Percentiles rank a stretch among this genome's conserved stretches.
These are phyloP conservation scores for Palythoa heliodiscus DNA, from an alignment of 92 coral and sea anemone genomes.

Conservation along the genomic window DNA sequence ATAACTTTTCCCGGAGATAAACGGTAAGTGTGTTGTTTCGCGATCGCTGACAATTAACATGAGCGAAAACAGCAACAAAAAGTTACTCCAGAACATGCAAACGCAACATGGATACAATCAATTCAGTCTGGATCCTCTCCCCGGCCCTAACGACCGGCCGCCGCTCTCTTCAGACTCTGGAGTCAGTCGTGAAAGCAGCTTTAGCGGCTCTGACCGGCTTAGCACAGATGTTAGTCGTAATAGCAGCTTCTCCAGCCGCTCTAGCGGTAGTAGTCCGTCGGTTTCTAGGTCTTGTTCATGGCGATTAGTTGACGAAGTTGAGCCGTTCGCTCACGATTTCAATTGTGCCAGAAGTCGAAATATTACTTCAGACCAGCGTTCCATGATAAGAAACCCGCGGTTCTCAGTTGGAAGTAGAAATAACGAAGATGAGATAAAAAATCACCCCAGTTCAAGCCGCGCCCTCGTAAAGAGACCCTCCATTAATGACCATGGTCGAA, in stretches of 20 bases:
- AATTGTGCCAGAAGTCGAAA: slow-evolving; percentile 12
- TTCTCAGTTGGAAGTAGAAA: slow-evolving; percentile 38
- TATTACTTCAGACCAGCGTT: slow-evolving; percentile 47
- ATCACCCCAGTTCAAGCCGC: slow-evolving; percentile 6
- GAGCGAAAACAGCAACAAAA: slow-evolving; percentile 9
- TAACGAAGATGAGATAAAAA: background rate
- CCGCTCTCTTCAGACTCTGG: slow-evolving; percentile 32
- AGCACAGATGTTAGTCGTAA: slow-evolving; percentile 77
- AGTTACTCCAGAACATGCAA: slow-evolving; percentile 20
- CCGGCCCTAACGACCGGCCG: background rate
- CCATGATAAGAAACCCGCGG: slow-evolving; percentile 52
- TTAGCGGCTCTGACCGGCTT: slow-evolving; percentile 63
- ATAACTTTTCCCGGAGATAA: background rate
- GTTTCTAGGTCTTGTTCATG: slow-evolving; percentile 61
- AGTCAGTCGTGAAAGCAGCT: slow-evolving; percentile 75
- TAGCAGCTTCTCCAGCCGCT: slow-evolving; percentile 83
- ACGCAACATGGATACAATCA: slow-evolving; percentile 1
- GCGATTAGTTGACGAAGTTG: slow-evolving; percentile 52
- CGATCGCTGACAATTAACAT: background rate
- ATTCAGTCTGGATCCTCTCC: background rate
- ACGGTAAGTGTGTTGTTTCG: background rate
- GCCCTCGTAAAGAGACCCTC: slow-evolving; percentile 40
- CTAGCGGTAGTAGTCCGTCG: slow-evolving; percentile 55
- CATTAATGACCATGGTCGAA: slow-evolving; percentile 56
- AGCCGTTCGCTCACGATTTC: background rate